phyloP scores from a whole-genome alignment of 2,888 invertebrate species.

The Acrobasis consociella region DNA sequence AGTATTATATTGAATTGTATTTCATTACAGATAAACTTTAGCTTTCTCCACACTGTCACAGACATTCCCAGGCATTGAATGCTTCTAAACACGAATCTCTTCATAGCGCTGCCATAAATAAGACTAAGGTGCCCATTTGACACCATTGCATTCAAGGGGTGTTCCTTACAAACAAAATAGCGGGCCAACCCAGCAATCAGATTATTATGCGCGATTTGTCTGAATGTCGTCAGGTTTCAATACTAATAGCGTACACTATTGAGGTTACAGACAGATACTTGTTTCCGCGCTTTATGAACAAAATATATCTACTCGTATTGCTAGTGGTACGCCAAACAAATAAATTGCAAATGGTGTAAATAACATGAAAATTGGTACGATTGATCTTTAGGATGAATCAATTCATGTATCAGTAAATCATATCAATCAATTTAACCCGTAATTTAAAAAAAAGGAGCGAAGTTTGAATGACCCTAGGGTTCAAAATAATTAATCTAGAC shows the following conservation, averaged over 20 bases:
- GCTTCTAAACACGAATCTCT: conserved; percentile 10
- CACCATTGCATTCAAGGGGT: conserved; percentile 29
- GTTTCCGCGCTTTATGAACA: too few relatives aligned
- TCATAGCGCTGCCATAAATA: background rate
- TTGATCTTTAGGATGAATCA: too few relatives aligned
- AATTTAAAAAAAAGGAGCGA: too few relatives aligned
- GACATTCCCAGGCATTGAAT: background rate
- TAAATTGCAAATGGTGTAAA: too few relatives aligned
- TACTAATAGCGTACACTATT: background rate
- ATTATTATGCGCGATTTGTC: conserved; percentile 47
- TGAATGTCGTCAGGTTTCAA: conserved; percentile 40
- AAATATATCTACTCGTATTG: too few relatives aligned
- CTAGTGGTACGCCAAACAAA: too few relatives aligned
- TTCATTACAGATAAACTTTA: background rate
- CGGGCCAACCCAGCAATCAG: conserved; percentile 41
- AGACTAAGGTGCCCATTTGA: conserved; percentile 30
- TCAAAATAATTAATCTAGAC: too few relatives aligned
- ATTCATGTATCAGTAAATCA: too few relatives aligned
- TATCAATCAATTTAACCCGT: too few relatives aligned
- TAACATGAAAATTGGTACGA: too few relatives aligned
- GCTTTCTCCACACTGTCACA: background rate
- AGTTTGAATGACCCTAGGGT: too few relatives aligned
- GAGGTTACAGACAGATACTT: background rate
- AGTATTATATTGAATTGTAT: too few relatives aligned
- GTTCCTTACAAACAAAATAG: conserved; percentile 28